Percentiles rank a stretch among this genome's conserved stretches.
Conservation (phyloP, 2,113 vertebrate species). For the Fulmarus glacialis region DNA sequence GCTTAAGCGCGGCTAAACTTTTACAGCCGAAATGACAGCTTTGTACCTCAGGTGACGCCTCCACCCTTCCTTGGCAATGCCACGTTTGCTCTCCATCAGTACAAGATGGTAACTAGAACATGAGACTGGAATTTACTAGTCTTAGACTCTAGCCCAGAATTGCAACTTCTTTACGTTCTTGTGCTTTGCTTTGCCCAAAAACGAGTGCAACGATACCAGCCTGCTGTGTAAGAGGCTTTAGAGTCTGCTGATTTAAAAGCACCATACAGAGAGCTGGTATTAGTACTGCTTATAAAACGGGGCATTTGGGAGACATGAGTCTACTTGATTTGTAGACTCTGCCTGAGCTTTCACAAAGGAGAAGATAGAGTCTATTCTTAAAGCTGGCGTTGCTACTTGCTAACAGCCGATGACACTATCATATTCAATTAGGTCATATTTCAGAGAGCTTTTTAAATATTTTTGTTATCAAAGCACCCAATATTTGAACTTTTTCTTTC, state of each 20-base stretch:
- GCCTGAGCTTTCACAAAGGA: not conserved
- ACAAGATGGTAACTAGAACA: not conserved
- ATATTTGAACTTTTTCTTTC: not conserved
- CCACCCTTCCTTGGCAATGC: not conserved
- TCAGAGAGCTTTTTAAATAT: not conserved
- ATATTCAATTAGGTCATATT: not conserved
- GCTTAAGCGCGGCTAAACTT: not conserved
- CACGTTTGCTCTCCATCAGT: not conserved
- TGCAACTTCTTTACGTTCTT: accelerated
- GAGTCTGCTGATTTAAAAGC: not conserved
- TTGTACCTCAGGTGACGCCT: not conserved
- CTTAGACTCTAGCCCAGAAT: not conserved
- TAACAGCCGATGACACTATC: not conserved
- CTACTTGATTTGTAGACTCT: not conserved
- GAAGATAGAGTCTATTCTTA: not conserved
- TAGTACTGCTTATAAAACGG: not conserved
- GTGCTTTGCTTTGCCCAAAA: not conserved
- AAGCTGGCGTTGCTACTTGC: not conserved
- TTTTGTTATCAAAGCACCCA: not conserved
- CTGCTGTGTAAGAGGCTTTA: not conserved
- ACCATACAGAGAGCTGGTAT: not conserved
- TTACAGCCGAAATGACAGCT: not conserved
- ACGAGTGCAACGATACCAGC: accelerated
- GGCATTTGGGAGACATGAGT: not conserved
- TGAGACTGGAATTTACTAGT: not conserved